A percentile compares a stretch with the other conserved stretches of the same genome.
Conservation (phyloP, 2,113 vertebrate genomes). For the Myotis lucifugus region DNA sequence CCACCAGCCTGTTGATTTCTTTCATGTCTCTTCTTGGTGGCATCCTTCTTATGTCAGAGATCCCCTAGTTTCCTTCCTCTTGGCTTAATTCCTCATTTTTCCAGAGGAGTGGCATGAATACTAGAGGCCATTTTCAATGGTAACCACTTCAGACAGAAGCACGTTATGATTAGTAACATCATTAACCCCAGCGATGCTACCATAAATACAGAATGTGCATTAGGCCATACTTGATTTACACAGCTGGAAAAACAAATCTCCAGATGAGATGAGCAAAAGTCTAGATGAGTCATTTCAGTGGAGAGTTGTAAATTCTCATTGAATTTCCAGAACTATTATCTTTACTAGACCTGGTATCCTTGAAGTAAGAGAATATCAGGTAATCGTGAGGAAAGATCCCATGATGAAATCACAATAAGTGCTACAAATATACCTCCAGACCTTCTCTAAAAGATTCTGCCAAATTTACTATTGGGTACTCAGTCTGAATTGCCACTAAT, state of each 20-base stretch:
- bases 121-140: neutral
- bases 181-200: neutral
- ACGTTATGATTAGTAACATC: neutral
- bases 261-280: neutral
- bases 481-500: neutral
- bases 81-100: neutral
- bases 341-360: neutral
- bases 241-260: neutral
- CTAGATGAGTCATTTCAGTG: neutral
- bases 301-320: neutral
- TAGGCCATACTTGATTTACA: neutral
- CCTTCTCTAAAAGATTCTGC: neutral
- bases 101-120: neutral
- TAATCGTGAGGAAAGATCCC: neutral
- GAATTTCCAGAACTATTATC: neutral
- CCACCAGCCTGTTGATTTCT: neutral
- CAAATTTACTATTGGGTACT: neutral
- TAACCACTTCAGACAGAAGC: neutral
- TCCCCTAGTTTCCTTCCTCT: neutral
- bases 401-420: constrained; percentile 3
- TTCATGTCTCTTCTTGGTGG: neutral
- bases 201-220: neutral
- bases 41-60: neutral
- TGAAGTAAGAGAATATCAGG: neutral
- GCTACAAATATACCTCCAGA: neutral